These are phyloP conservation scores for Sinocyclocheilus maitianheensis DNA, from an alignment of 2,113 vertebrate genomes.

Conservation along the genomic window DNA sequence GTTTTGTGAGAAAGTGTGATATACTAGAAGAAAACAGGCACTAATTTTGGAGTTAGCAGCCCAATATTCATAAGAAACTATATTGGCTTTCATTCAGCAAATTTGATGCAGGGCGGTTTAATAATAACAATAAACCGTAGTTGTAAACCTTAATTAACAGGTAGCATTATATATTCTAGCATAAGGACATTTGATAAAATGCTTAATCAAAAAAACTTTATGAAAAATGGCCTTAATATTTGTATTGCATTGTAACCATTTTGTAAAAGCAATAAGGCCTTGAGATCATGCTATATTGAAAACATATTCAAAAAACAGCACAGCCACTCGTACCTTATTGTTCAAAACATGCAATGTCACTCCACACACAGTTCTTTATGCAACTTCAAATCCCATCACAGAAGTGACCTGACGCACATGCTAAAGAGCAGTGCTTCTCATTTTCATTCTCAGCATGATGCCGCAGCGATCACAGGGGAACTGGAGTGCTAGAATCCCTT, in stretches of 20 bases:
- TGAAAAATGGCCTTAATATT: not conserved
- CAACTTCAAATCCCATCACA: not conserved
- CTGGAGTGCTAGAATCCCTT: not conserved
- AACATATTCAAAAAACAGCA: not conserved
- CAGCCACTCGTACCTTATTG: not conserved
- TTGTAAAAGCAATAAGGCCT: not conserved
- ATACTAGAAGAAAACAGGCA: not conserved
- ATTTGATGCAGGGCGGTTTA: not conserved
- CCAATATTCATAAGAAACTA: not conserved
- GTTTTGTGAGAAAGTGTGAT: no score
- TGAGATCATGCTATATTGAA: not conserved
- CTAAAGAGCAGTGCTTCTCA: not conserved
- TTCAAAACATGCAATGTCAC: constrained; percentile 3
- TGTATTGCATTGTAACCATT: not conserved
- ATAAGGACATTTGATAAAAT: not conserved
- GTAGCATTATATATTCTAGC: not conserved
- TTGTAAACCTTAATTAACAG: not conserved
- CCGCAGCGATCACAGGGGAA: not conserved
- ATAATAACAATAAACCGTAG: not conserved
- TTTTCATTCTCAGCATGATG: constrained; percentile 44
- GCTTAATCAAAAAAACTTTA: not conserved
- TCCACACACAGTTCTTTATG: not conserved
- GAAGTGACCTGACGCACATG: constrained; percentile 8
- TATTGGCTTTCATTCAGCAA: not conserved
- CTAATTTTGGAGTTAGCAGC: not conserved